Conservation (phyloP, 2,888 invertebrate species). For the Drosophila demipolita region DNA sequence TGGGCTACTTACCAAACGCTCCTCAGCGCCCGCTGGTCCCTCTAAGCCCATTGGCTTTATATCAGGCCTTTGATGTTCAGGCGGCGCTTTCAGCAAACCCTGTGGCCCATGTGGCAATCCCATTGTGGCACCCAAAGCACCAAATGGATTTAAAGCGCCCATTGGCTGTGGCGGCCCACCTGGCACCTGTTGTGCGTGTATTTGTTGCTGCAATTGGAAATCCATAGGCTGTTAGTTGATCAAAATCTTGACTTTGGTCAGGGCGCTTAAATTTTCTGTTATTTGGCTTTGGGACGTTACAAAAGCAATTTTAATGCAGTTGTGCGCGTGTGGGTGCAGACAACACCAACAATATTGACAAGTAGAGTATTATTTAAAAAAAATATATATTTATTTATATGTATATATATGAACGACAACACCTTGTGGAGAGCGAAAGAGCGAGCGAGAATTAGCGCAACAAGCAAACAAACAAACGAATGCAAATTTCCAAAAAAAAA, state of each 20-base stretch:
- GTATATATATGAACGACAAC: conserved; percentile 31
- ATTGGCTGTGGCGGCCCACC: conserved; percentile 86
- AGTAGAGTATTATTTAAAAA: conserved; percentile 29
- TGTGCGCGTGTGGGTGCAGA: conserved; percentile 60
- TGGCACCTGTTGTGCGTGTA: conserved; percentile 93
- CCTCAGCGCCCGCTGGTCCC: conserved; percentile 86
- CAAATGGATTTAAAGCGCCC: conserved; percentile 86
- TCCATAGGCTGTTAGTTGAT: conserved; percentile 19
- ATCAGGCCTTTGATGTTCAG: conserved; percentile 85
- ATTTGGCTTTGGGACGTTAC: conserved; percentile 50
- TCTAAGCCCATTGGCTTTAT: conserved; percentile 86
- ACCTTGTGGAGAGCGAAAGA: conserved; percentile 31
- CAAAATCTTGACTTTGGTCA: conserved; percentile 6
- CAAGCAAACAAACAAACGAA: conserved; percentile 67
- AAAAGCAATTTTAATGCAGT: conserved; percentile 51
- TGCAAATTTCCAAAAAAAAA: conserved; percentile 46
- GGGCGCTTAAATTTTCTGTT: conserved; percentile 21
- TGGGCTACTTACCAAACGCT: conserved; percentile 86
- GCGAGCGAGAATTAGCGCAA: conserved; percentile 59
- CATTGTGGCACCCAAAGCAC: conserved; percentile 85
- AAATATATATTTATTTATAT: conserved; percentile 14
- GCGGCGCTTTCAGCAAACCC: conserved; percentile 85
- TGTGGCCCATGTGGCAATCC: conserved; percentile 85
- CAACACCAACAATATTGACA: conserved; percentile 68
- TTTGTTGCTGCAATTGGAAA: conserved; percentile 90